Evolutionary conservation across 2,888 invertebrate species (phyloP).

Genomic region (Chaetoderma sp.): DNA sequence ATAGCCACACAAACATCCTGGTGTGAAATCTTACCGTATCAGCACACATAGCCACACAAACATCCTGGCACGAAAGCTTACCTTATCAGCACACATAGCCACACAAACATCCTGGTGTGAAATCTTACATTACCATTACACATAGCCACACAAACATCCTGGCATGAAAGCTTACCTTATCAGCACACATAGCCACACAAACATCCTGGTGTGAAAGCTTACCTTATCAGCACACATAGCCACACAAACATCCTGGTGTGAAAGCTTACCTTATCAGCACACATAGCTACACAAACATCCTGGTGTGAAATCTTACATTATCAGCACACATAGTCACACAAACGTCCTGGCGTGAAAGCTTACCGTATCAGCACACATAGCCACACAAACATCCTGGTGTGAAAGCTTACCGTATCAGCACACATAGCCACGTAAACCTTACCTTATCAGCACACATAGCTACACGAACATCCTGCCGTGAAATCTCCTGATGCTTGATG

Average conservation of each 20-base stretch:
- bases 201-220: conserved; percentile 95
- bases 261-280: conserved; percentile 97
- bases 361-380: no score
- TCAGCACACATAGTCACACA: conserved; percentile 98
- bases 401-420: no score
- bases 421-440: no score
- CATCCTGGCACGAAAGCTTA: no score
- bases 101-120: conserved; percentile 95
- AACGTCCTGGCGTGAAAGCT: conserved; percentile 93
- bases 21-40: conserved; percentile 88
- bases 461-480: conserved; percentile 93
- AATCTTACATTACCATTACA: no score
- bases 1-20: conserved; percentile 97
- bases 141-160: no score
- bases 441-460: conserved; percentile 99
- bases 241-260: conserved; percentile 93
- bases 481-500: conserved; percentile 91
- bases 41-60: no score
- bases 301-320: conserved; percentile 91
- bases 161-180: no score
- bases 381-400: no score
- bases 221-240: conserved; percentile 97
- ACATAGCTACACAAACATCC: conserved; percentile 97
- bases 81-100: conserved; percentile 98
- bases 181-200: conserved; percentile 97